Evolutionary conservation across 2,797 vertebrate genomes (phyloP).

Genomic region (Luscinia megarhynchos): DNA sequence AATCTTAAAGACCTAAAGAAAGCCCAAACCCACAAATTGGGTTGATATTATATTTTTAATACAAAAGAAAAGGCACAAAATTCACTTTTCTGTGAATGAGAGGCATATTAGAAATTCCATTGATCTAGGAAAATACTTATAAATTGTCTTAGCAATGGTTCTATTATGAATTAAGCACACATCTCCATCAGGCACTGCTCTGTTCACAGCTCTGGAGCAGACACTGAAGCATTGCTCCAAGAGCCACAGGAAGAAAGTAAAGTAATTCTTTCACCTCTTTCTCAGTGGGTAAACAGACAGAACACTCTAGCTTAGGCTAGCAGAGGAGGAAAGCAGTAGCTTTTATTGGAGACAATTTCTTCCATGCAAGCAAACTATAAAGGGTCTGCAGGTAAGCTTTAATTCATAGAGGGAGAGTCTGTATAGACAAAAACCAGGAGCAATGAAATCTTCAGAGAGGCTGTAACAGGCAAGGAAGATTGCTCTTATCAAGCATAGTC

Average conservation of each 20-base stretch:
- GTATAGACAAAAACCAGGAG: neutral
- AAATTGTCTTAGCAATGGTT: conserved; percentile 2
- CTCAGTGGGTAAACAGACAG: neutral
- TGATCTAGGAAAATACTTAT: neutral
- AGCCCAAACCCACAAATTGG: neutral
- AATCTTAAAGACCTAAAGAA: neutral
- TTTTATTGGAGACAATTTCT: neutral
- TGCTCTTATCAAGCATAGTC: neutral
- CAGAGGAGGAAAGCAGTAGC: neutral
- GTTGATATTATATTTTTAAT: neutral
- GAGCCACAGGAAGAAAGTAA: neutral
- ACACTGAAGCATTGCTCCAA: neutral
- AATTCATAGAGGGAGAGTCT: neutral
- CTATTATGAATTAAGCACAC: neutral
- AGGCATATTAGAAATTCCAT: neutral
- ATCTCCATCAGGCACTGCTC: neutral
- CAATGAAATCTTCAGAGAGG: neutral
- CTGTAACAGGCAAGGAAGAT: neutral
- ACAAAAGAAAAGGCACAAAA: neutral
- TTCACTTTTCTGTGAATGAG: conserved; percentile 1
- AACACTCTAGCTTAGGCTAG: neutral
- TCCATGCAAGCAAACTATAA: neutral
- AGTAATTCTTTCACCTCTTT: neutral
- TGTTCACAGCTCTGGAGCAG: neutral
- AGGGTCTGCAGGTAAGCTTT: neutral